phyloP scores from a whole-genome alignment of 2,113 vertebrate species.

The Sturnus vulgaris region DNA sequence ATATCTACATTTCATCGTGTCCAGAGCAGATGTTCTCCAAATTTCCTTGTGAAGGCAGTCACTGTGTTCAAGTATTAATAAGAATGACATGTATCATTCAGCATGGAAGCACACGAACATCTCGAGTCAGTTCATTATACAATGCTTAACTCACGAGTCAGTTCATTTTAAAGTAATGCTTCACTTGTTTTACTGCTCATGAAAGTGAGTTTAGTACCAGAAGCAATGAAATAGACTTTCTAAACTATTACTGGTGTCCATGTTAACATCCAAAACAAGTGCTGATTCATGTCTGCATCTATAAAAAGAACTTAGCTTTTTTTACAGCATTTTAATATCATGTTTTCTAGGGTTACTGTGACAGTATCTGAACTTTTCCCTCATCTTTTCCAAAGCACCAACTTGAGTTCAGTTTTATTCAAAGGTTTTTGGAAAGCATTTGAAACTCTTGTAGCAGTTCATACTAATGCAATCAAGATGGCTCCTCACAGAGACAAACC shows the following conservation, averaged over 20 bases:
- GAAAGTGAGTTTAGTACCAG: neutral
- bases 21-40: neutral
- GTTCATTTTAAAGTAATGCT: constrained; percentile 22
- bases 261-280: neutral
- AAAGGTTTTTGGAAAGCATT: neutral
- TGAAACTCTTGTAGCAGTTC: neutral
- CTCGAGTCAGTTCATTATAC: neutral
- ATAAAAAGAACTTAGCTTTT: neutral
- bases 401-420: neutral
- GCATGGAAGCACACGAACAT: neutral
- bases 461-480: neutral
- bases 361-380: neutral
- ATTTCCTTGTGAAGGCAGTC: neutral
- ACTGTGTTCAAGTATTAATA: neutral
- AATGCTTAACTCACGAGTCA: neutral
- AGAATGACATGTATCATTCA: neutral
- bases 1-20: neutral
- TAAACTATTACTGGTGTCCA: neutral
- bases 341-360: neutral
- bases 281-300: neutral
- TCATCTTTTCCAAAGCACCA: neutral
- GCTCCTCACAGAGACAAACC: neutral
- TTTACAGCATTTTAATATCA: neutral
- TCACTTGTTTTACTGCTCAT: constrained; percentile 17
- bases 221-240: neutral